phyloP scores from a whole-genome alignment of 2,888 invertebrate genomes.

The Chrysolina haemoptera region DNA sequence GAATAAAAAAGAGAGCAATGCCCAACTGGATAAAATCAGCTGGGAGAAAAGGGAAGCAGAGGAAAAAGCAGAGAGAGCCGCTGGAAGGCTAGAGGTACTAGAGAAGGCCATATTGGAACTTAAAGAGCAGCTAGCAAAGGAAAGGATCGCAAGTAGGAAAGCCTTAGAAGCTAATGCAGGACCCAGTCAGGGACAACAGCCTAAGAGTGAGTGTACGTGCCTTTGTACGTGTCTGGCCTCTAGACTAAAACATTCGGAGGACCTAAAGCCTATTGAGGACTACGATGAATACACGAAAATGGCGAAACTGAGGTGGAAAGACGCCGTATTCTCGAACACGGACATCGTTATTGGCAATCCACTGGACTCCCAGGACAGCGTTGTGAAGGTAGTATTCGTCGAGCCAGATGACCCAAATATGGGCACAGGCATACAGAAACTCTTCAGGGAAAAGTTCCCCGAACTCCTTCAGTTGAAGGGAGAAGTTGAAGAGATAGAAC shows the following conservation, averaged over 20 bases:
- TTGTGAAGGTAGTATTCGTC: background rate
- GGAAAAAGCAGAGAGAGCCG: background rate
- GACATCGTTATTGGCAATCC: background rate
- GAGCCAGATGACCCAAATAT: constrained; percentile 19
- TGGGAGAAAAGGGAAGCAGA: constrained; percentile 1
- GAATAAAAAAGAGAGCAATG: background rate
- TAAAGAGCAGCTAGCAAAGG: background rate
- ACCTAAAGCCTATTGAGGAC: background rate
- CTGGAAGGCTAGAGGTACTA: background rate
- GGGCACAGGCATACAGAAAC: constrained; percentile 4
- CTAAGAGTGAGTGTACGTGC: background rate
- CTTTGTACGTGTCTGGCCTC: constrained; percentile 1
- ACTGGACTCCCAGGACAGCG: background rate
- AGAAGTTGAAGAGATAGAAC: constrained; percentile 23
- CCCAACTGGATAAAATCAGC: background rate
- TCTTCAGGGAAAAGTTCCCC: constrained; percentile 1
- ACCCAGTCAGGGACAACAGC: too few species aligned
- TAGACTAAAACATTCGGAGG: background rate
- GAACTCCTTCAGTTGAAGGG: background rate
- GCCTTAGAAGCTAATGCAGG: background rate
- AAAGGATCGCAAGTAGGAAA: background rate
- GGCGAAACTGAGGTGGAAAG: background rate
- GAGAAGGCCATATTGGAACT: background rate
- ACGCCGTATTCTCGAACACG: background rate
- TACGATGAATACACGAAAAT: background rate